Percentiles rank a stretch among this genome's conserved stretches.
Conservation (phyloP, 1,140 invertebrate genomes). For the Drosophila ananassae region DNA sequence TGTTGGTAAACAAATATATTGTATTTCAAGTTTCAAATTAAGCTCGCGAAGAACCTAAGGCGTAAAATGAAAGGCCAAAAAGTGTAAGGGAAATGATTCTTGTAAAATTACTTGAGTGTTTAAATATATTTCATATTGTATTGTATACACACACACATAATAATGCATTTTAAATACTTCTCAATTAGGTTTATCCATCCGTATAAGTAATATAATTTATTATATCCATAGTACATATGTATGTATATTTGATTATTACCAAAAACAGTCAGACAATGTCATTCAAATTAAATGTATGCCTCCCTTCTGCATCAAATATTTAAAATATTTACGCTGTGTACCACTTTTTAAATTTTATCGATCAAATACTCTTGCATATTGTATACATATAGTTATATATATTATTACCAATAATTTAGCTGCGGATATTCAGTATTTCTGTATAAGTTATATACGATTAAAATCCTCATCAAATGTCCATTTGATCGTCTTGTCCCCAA, state of each 20-base stretch:
- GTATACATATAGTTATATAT: conserved; percentile 40
- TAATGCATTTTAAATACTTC: conserved; percentile 61
- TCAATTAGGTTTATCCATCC: conserved; percentile 39
- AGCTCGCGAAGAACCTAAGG: conserved; percentile 54
- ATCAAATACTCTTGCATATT: conserved; percentile 65
- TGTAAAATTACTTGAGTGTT: conserved; percentile 62
- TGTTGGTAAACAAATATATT: conserved; percentile 39
- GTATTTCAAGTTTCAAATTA: conserved; percentile 45
- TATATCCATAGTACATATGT: conserved; percentile 52
- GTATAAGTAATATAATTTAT: conserved; percentile 55
- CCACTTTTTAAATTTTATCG: conserved; percentile 59
- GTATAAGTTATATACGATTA: conserved; percentile 45
- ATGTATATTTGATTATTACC: conserved; percentile 57
- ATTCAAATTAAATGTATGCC: conserved; percentile 62
- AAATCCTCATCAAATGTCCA: conserved; percentile 47
- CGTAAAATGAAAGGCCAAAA: conserved; percentile 46
- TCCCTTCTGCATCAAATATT: conserved; percentile 65
- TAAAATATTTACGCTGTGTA: conserved; percentile 77
- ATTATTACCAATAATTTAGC: conserved; percentile 43
- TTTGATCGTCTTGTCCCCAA: conserved; percentile 40
- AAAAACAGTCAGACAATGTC: conserved; percentile 79
- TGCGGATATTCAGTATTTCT: conserved; percentile 42
- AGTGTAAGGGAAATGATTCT: conserved; percentile 50
- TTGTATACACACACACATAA: conserved; percentile 63
- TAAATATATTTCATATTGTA: conserved; percentile 47